Percentiles rank a stretch among this genome's conserved stretches.
Evolutionary conservation across 2,888 invertebrate genomes (phyloP).

Genomic region (Spisula solida): DNA sequence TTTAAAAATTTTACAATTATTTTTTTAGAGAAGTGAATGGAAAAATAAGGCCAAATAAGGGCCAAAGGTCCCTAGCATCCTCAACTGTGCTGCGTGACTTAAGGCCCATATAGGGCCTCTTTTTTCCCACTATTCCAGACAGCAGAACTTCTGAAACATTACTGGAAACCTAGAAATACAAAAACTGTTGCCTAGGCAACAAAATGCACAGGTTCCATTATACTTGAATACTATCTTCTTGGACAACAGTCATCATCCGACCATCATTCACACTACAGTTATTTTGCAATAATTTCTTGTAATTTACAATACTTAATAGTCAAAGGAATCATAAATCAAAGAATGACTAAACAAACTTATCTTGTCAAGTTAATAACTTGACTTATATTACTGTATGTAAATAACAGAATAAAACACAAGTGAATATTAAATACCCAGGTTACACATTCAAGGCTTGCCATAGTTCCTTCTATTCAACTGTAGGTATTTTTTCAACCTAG

Average conservation of each 20-base stretch:
- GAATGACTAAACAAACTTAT: not conserved
- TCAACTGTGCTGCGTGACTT: no score
- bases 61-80: no score
- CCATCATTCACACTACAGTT: not conserved
- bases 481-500: no score
- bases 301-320: slow-evolving; percentile 6
- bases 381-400: not conserved
- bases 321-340: not conserved
- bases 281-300: slow-evolving; percentile 9
- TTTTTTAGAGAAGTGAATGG: no score
- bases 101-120: no score
- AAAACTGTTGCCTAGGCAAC: no score
- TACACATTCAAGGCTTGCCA: not conserved
- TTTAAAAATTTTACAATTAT: no score
- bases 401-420: not conserved
- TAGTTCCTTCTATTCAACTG: not conserved
- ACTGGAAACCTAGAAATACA: no score
- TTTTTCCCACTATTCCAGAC: no score
- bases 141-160: no score
- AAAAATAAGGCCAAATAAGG: no score
- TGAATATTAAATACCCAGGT: not conserved
- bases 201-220: not conserved
- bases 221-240: not conserved
- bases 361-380: not conserved
- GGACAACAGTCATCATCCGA: not conserved